A percentile compares a stretch with the other conserved stretches of the same genome.
Conservation (phyloP, 2,888 invertebrate species). For the Himalopsyche kuldschensis region DNA sequence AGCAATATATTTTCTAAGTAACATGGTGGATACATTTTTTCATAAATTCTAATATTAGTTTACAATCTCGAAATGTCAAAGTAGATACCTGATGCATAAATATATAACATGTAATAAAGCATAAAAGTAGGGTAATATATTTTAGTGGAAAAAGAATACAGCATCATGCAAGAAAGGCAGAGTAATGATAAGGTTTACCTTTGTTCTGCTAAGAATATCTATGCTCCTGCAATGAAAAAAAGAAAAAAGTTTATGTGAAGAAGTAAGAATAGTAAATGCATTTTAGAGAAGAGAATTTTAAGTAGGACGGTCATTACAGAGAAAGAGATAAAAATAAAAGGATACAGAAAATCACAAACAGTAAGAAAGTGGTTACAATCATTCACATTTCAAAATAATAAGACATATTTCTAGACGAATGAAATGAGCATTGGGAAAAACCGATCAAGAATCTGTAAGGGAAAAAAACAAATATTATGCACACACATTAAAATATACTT, state of each 20-base stretch:
- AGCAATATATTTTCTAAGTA: too few relatives aligned
- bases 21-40: too few relatives aligned
- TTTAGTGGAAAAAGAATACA: neutral
- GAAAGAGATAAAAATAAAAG: neutral
- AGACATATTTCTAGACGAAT: neutral
- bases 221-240: slow-evolving; percentile 35
- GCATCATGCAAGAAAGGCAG: slow-evolving; percentile 7
- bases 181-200: slow-evolving; percentile 27
- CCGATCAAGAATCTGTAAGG: neutral
- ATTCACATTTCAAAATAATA: neutral
- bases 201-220: slow-evolving; percentile 32
- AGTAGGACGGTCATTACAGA: neutral
- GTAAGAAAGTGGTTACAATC: neutral
- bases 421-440: neutral
- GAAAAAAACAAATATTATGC: neutral
- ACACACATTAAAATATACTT: too few relatives aligned
- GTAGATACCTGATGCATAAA: neutral
- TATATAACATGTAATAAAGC: neutral
- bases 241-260: slow-evolving; percentile 12
- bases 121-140: neutral
- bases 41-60: too few relatives aligned
- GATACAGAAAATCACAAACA: neutral
- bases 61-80: too few relatives aligned
- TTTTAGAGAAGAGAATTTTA: neutral
- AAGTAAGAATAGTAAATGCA: slow-evolving; percentile 14